These are phyloP conservation scores for Callithrix jacchus DNA, from an alignment of 2,113 vertebrate genomes.

Conservation along the genomic window DNA sequence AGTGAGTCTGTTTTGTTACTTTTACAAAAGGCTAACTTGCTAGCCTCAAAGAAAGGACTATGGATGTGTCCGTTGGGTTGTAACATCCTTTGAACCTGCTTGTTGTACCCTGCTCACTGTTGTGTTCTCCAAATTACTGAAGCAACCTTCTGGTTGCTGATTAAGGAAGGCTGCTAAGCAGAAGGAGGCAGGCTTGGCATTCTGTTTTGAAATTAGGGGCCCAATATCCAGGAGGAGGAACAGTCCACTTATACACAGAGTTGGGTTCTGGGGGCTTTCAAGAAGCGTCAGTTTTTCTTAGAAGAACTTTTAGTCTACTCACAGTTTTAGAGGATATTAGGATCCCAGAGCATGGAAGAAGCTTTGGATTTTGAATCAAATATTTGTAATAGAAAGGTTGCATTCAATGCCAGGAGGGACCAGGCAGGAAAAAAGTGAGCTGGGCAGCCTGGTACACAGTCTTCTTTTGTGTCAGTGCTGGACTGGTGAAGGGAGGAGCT, in stretches of 20 bases:
- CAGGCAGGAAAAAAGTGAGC: background rate
- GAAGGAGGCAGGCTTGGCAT: background rate
- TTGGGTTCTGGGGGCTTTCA: background rate
- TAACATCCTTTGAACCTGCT: background rate
- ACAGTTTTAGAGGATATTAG: background rate
- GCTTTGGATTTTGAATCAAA: background rate
- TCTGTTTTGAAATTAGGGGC: background rate
- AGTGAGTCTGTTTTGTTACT: background rate
- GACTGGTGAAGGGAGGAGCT: background rate
- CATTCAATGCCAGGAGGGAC: background rate
- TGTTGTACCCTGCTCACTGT: background rate
- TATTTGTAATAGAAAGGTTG: background rate
- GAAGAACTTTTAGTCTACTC: background rate
- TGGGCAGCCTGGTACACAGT: background rate
- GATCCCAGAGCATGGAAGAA: background rate
- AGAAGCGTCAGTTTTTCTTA: background rate
- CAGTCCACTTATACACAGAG: background rate
- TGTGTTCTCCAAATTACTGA: background rate
- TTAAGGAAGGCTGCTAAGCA: background rate
- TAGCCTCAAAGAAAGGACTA: fast-evolving
- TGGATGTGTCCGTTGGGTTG: fast-evolving
- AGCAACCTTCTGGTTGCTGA: background rate
- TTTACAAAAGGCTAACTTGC: background rate
- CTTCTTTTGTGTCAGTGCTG: background rate
- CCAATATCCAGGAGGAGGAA: background rate